phyloP scores from a whole-genome alignment of 2,888 invertebrate genomes.

The Ormyrus rosae region DNA sequence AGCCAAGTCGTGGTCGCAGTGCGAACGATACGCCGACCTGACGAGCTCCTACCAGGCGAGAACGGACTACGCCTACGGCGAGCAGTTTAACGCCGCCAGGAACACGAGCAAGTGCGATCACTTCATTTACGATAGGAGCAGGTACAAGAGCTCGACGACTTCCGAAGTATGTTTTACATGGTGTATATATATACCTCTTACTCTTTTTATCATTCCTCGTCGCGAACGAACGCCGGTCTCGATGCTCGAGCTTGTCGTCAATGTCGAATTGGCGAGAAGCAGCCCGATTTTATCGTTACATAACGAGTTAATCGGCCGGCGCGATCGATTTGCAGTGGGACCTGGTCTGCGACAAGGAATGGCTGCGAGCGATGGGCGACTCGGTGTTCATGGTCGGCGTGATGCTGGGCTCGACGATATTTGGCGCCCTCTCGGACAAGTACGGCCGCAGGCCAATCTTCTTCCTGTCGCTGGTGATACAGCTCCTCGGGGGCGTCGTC shows the following conservation, averaged over 20 bases:
- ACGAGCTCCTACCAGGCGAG: slow-evolving; percentile 26
- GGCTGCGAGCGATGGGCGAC: slow-evolving; percentile 82
- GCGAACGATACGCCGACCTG: slow-evolving; percentile 67
- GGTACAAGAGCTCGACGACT: slow-evolving; percentile 81
- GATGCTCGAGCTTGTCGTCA: no score
- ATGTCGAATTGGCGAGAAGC: no score
- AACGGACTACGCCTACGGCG: not conserved
- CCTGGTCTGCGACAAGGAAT: slow-evolving; percentile 82
- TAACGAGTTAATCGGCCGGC: no score
- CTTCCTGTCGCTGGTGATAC: slow-evolving; percentile 83
- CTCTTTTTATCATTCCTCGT: not conserved
- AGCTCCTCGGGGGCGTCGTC: slow-evolving; percentile 82
- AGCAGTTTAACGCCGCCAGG: not conserved
- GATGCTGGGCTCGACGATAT: slow-evolving; percentile 83
- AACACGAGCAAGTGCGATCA: slow-evolving; percentile 74
- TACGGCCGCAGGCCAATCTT: slow-evolving; percentile 85
- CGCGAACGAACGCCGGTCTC: no score
- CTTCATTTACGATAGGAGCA: slow-evolving; percentile 80
- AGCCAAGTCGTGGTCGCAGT: slow-evolving; percentile 77
- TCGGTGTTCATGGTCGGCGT: slow-evolving; percentile 85
- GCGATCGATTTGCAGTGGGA: slow-evolving; percentile 77
- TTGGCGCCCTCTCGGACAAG: slow-evolving; percentile 85
- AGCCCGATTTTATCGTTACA: no score
- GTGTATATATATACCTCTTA: not conserved
- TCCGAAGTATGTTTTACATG: slow-evolving; percentile 78